Percentiles rank a stretch among this genome's conserved stretches.
Evolutionary conservation across 2,797 vertebrate genomes (phyloP).

Genomic region (Characodon lateralis): DNA sequence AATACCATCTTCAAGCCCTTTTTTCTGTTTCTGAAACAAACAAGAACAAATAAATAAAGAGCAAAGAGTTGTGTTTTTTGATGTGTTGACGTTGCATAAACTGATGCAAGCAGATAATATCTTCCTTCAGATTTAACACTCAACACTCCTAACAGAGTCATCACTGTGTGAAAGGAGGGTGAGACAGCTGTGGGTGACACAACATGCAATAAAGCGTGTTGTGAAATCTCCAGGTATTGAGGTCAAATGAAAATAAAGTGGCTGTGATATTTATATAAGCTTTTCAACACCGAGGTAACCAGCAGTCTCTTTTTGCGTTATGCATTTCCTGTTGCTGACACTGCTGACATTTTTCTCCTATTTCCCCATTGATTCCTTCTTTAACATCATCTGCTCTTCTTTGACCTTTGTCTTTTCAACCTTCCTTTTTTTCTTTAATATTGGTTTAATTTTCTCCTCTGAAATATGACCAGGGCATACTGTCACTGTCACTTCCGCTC

Average conservation of each 20-base stretch:
- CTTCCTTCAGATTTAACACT: constrained; percentile 8
- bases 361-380: background rate
- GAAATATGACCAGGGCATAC: background rate
- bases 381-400: constrained; percentile 15
- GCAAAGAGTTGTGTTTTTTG: constrained; percentile 8
- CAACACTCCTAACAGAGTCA: constrained; percentile 14
- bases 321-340: background rate
- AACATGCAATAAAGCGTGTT: constrained; percentile 17
- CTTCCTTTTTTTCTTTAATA: constrained; percentile 8
- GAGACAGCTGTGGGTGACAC: constrained; percentile 37
- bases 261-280: constrained; percentile 31
- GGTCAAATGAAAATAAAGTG: constrained; percentile 30
- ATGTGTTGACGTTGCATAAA: constrained; percentile 14
- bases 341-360: constrained; percentile 9
- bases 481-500: constrained; percentile 17
- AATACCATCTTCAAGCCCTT: background rate
- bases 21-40: background rate
- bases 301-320: constrained; percentile 8
- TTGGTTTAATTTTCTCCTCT: constrained; percentile 18
- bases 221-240: constrained; percentile 19
- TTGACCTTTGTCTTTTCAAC: background rate
- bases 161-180: constrained; percentile 28
- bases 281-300: constrained; percentile 21
- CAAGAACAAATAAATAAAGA: constrained; percentile 13
- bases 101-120: constrained; percentile 21